These are phyloP conservation scores for Archips xylosteana DNA, from an alignment of 2,888 invertebrate genomes.

Conservation along the genomic window DNA sequence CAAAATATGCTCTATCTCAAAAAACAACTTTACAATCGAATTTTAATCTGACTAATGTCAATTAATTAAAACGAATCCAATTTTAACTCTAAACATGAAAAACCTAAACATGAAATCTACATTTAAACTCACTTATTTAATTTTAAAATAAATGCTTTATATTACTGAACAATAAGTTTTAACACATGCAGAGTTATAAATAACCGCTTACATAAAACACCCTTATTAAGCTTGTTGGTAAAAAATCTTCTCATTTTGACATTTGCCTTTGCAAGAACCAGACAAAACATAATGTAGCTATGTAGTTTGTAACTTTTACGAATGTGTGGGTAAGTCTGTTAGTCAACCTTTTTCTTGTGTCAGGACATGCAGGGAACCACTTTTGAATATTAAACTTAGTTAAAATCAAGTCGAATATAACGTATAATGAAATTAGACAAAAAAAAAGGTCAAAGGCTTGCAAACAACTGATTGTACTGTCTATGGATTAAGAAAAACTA, in stretches of 20 bases:
- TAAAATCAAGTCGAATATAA: constrained; percentile 2
- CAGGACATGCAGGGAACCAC: constrained; percentile 22
- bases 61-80: not conserved
- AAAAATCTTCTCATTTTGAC: not conserved
- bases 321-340: not conserved
- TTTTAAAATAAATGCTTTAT: not conserved
- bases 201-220: not conserved
- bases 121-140: not conserved
- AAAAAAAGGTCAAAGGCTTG: not conserved
- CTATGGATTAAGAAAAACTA: not conserved
- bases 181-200: not conserved
- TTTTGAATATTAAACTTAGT: not conserved
- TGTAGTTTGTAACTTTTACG: not conserved
- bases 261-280: not conserved
- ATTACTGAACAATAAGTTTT: not conserved
- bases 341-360: constrained; percentile 7
- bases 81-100: no score
- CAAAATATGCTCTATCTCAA: no score
- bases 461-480: not conserved
- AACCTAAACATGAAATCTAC: not conserved
- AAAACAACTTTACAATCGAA: no score
- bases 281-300: not conserved
- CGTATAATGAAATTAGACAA: not conserved
- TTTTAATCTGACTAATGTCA: not conserved
- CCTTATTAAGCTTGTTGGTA: not conserved